These are phyloP conservation scores for Amblyjoppa proteus DNA, from an alignment of 2,888 invertebrate species.

Conservation along the genomic window DNA sequence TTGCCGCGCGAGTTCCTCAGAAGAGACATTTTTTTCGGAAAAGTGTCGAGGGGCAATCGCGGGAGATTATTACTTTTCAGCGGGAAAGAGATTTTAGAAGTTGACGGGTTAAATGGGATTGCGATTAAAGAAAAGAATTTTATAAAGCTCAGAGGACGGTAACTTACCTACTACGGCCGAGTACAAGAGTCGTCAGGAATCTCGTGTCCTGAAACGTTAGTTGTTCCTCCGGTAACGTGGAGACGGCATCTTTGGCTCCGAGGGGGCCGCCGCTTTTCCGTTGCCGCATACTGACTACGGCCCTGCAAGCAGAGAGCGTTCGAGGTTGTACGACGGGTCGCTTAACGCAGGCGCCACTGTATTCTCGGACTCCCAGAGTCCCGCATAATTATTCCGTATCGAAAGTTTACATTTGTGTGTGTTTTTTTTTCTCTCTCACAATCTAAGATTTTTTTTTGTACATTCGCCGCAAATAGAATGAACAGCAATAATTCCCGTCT, in stretches of 20 bases:
- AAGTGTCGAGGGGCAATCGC: too few relatives aligned
- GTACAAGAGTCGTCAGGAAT: conserved; percentile 82
- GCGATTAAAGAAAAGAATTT: too few relatives aligned
- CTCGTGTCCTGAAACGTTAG: conserved; percentile 83
- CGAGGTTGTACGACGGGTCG: conserved; percentile 60
- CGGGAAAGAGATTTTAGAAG: too few relatives aligned
- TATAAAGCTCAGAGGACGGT: background rate
- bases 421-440: background rate
- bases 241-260: conserved; percentile 75
- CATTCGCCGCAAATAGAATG: conserved; percentile 3
- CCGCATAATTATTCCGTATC: background rate
- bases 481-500: conserved; percentile 9
- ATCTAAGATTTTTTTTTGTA: background rate
- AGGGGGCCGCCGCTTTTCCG: conserved; percentile 77
- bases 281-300: conserved; percentile 81
- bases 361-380: background rate
- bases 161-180: conserved; percentile 82
- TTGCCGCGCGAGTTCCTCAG: too few relatives aligned
- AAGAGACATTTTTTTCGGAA: too few relatives aligned
- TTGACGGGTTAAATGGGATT: too few relatives aligned
- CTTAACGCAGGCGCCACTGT: conserved; percentile 24
- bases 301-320: conserved; percentile 74
- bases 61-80: too few relatives aligned
- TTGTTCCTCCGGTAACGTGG: conserved; percentile 77
- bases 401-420: conserved; percentile 20